Conservation (phyloP, 92 coral and sea anemone species). For the Muricea muricata region DNA sequence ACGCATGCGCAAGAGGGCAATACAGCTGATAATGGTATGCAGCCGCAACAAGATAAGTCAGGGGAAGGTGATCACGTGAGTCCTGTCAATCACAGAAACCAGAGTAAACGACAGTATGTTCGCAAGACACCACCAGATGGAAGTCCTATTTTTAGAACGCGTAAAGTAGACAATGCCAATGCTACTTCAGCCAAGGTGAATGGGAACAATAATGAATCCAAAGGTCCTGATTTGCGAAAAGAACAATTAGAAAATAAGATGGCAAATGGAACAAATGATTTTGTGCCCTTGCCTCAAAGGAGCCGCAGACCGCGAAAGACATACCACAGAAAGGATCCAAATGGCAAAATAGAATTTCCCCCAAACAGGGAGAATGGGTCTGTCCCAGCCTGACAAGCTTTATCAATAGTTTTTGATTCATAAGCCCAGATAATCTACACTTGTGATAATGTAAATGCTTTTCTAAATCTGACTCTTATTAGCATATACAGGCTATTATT, state of each 20-base stretch:
- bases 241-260: background rate
- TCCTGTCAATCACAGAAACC: background rate
- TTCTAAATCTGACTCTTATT: background rate
- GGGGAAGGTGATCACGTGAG: background rate
- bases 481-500: background rate
- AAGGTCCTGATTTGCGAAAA: background rate
- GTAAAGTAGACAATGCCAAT: background rate
- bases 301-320: background rate
- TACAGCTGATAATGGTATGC: background rate
- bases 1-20: background rate
- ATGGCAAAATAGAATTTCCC: slow-evolving; percentile 23
- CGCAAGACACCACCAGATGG: background rate
- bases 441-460: background rate
- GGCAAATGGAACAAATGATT: slow-evolving; percentile 21
- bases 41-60: background rate
- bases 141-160: background rate
- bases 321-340: slow-evolving; percentile 27
- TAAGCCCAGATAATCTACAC: background rate
- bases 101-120: slow-evolving; percentile 24
- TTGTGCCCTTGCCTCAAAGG: slow-evolving; percentile 41
- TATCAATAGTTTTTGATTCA: background rate
- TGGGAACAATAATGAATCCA: background rate
- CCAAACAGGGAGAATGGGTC: slow-evolving; percentile 18
- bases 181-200: background rate
- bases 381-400: background rate